Evolutionary conservation across 2,888 invertebrate species (phyloP).

Genomic region (Arge pagana): DNA sequence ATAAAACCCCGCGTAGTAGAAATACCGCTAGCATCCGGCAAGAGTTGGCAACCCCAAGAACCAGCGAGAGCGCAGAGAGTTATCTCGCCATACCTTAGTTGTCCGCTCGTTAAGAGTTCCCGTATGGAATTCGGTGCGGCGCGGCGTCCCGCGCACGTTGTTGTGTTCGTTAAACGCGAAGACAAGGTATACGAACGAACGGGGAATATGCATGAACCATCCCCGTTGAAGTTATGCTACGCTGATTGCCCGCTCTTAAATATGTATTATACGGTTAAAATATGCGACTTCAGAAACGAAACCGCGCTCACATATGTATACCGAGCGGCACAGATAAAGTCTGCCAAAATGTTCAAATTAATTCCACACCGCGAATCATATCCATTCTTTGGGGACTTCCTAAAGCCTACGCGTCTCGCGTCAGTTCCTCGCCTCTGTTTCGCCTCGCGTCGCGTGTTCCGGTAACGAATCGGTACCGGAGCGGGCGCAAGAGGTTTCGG

Average conservation of each 20-base stretch:
- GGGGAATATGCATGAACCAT: slow-evolving; percentile 54
- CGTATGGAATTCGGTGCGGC: slow-evolving; percentile 52
- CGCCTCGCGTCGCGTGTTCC: too few species aligned
- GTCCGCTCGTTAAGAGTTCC: slow-evolving; percentile 57
- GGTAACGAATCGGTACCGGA: too few species aligned
- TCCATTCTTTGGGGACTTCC: too few species aligned
- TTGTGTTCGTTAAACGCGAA: slow-evolving; percentile 32
- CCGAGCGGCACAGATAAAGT: too few species aligned
- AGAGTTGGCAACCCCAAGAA: slow-evolving; percentile 29
- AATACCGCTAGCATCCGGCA: slow-evolving; percentile 32
- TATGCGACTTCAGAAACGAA: too few species aligned
- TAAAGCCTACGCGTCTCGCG: too few species aligned
- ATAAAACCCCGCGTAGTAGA: slow-evolving; percentile 40
- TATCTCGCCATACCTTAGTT: slow-evolving; percentile 54
- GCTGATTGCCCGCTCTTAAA: slow-evolving; percentile 48
- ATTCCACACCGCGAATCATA: too few species aligned
- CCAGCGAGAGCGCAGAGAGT: slow-evolving; percentile 6
- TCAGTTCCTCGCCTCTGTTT: too few species aligned
- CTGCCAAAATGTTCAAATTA: too few species aligned
- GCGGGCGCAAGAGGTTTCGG: too few species aligned
- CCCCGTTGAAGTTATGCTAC: slow-evolving; percentile 47
- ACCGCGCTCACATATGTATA: too few species aligned
- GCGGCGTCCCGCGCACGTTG: slow-evolving; percentile 21
- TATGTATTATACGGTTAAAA: slow-evolving; percentile 33
- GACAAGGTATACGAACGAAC: slow-evolving; percentile 23